Base-by-base conservation (phyloP, 2,888 invertebrate species). In the Tenodera sinensis region DNA sequence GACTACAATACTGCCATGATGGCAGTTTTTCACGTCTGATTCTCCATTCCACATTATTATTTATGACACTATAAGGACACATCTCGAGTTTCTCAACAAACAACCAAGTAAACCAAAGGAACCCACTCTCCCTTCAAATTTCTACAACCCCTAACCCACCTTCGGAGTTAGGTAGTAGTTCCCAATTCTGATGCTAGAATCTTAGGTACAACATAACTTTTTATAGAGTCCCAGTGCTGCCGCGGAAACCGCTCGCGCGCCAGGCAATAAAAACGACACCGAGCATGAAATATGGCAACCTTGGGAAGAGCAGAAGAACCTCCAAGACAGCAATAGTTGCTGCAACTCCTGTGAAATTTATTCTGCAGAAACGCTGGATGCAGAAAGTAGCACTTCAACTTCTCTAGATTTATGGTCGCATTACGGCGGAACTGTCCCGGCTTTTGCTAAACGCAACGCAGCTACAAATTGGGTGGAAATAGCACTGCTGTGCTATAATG, bases 221-320 rank as follows among this genome's bases (percentile, higher is more conserved):
- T 71, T 71, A 20, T 71, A 71, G 54, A 20, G 54, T 71, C 54
- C 54, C 20, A 0, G 25, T 71, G 25, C 20, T 71, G 54, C 25
- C 25, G 54, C 54, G 54, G 8, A 20, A 20, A 14, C 2, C 54
- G 54, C 54, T 1, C 25, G 42, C 54, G 83, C 83, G 54, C 47
- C 47, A n/a, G 84, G 54, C 89, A 87, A 89, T 89, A 87, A 89
- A 89, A 86, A 84, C 84, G 89, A 89, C 89, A 83, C 85, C 88
- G n/a, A 34, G 87, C 83, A 84, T 89, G 88, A 89, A 89, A 89
- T 89, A 89, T 88, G 87, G 47, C 28, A 28, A 28, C 81, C 81
- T 15, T 85, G 85, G 81, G 81, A 28, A 81, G n/a, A 25, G 81
- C 54, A 71, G 20, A 71, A 25, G 54, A 71, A 25, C 54, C 20